Evolutionary conservation across 2,888 invertebrate species (phyloP), one percentile per base, ranked within the genome.

Genomic region (Lucinisca nassula): DNA sequence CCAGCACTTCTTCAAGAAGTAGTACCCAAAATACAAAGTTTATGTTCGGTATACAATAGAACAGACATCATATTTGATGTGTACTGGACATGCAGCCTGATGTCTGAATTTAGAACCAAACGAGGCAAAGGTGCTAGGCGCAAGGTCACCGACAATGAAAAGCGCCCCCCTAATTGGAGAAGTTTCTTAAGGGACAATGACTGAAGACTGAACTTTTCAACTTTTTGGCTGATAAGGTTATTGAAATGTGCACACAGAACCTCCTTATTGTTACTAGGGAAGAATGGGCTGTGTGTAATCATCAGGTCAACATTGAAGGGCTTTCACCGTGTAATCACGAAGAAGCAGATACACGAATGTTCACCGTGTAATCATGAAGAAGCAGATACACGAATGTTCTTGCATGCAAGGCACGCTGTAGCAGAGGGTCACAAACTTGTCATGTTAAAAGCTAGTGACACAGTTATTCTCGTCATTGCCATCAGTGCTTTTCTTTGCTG

Each of bases 131-230:
- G 87, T n/a, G 45, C 73, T 12, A 82, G 87, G 84, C 37, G 82
- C 37, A 78, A 80, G 45, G 88, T 91, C 17, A 77, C 82, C 70
- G 86, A 24, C 82, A 58, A 35, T 61, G 78, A 4, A 85, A 82
- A 84, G 67, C 78, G 82, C 32, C 88, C 88, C 37, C 12, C 73
- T 49, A 89, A 89, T 72, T 91, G 91, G 82, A 27, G 58, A 4
- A 80, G n/a, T 24, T 88, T 87, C 49, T 38, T 90, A 21, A 37
- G 87, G 21, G 83, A 79, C n/a, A 75, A 70, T 51, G 79, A 78
- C 67, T 87, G 89, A 89, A 87, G 76, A 81, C 87, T 32, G 89
- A 90, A 76, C 80, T 87, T 24, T 91, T 85, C 49, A 72, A 73
- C 32, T 87, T 89, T 55, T 75, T 88, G n/a, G 86, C 87, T 45